phyloP scores from a whole-genome alignment of 1,140 invertebrate species.

The Drosophila malerkotliana region DNA sequence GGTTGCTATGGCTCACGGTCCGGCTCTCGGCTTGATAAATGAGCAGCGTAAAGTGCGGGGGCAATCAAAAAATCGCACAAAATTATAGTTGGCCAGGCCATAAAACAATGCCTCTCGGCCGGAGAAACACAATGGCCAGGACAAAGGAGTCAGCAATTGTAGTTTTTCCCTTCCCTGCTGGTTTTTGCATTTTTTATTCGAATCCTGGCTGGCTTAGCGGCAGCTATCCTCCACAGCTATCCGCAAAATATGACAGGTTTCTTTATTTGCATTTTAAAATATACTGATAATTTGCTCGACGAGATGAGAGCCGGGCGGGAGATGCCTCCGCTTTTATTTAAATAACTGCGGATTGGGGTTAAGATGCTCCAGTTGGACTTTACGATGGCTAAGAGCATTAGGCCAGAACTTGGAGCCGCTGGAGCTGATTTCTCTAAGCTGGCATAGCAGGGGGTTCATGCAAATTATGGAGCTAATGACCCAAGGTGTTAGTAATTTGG shows the following conservation, averaged over 20 bases:
- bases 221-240: background rate
- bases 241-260: slow-evolving; percentile 36
- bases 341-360: slow-evolving; percentile 51
- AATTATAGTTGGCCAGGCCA: slow-evolving; percentile 69
- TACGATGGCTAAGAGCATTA: slow-evolving; percentile 23
- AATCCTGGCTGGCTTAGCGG: slow-evolving; percentile 17
- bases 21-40: slow-evolving; percentile 61
- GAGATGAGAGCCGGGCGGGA: slow-evolving; percentile 4
- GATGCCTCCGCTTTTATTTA: slow-evolving; percentile 20
- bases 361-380: slow-evolving; percentile 11
- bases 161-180: slow-evolving; percentile 27
- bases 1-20: slow-evolving; percentile 26
- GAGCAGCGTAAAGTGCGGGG: slow-evolving; percentile 65
- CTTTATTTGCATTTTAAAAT: slow-evolving; percentile 56
- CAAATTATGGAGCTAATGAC: slow-evolving; percentile 3
- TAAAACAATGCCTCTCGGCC: slow-evolving; percentile 56
- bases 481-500: slow-evolving; percentile 3
- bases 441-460: background rate
- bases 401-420: background rate
- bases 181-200: background rate
- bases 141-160: slow-evolving; percentile 55
- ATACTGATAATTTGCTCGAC: slow-evolving; percentile 32
- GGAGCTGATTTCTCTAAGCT: background rate
- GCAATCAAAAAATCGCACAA: slow-evolving; percentile 77
- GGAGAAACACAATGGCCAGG: slow-evolving; percentile 48